Conservation (phyloP, 2,113 vertebrate species). For the Corythornis vintsioides region DNA sequence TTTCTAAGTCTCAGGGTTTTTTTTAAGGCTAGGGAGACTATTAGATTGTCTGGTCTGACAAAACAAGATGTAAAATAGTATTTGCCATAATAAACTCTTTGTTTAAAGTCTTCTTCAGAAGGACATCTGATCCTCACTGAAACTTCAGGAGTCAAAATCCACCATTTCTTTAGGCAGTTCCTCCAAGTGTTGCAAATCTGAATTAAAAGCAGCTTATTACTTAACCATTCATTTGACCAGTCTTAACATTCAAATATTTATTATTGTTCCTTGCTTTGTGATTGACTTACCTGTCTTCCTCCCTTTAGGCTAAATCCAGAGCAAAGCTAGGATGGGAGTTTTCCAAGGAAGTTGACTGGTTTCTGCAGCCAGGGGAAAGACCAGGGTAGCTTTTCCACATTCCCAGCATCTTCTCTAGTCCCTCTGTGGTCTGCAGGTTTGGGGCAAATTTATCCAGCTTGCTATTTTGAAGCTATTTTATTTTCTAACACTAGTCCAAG, state of each 20-base stretch:
- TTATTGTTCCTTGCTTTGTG: neutral
- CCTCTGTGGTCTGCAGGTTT: neutral
- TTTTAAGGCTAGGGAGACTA: neutral
- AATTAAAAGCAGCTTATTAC: neutral
- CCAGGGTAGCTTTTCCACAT: neutral
- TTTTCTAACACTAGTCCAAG: neutral
- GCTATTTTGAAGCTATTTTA: neutral
- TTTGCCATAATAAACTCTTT: neutral
- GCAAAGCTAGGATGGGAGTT: neutral
- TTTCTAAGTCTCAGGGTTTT: neutral
- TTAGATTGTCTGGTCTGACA: slow-evolving; percentile 32
- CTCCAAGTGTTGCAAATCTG: neutral
- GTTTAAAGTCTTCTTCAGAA: neutral
- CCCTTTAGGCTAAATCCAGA: neutral
- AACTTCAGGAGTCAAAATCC: neutral
- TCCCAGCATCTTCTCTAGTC: neutral
- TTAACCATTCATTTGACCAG: neutral
- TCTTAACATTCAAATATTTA: neutral
- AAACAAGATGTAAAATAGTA: neutral
- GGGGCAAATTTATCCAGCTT: neutral
- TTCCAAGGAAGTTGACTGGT: neutral
- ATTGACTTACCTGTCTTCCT: neutral
- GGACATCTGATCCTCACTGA: neutral
- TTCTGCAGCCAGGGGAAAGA: neutral
- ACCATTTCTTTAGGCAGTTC: neutral